Evolutionary conservation across 2,797 vertebrate genomes (phyloP).

Genomic region (Eremophila alpestris): DNA sequence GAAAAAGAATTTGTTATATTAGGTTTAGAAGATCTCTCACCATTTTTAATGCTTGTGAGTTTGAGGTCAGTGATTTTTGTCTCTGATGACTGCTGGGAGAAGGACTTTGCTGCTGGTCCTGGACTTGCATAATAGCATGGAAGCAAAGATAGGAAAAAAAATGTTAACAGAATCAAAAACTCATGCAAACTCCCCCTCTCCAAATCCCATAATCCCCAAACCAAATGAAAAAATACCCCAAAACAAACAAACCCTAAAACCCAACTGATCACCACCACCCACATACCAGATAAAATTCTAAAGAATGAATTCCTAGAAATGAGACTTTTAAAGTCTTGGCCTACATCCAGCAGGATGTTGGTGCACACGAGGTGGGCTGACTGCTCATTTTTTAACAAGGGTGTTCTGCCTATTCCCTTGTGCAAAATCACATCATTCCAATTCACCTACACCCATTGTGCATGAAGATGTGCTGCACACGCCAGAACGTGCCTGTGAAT

Average conservation of each 20-base stretch:
- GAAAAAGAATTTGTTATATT: not conserved
- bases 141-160: not conserved
- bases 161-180: not conserved
- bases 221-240: not conserved
- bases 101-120: not conserved
- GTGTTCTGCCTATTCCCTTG: not conserved
- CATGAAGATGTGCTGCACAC: accelerated
- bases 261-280: not conserved
- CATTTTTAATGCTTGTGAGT: not conserved
- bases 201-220: not conserved
- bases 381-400: not conserved
- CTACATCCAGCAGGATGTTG: not conserved
- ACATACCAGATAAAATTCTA: not conserved
- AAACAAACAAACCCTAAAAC: not conserved
- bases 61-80: not conserved
- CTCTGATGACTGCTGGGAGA: not conserved
- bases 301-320: not conserved
- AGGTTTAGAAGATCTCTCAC: not conserved
- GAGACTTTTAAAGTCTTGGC: not conserved
- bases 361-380: accelerated
- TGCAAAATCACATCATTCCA: not conserved
- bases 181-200: not conserved
- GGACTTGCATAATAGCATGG: no score
- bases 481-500: not conserved
- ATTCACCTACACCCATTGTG: accelerated